Evolutionary conservation across 2,888 invertebrate genomes (phyloP).

Genomic region (Acanthoscelides obtectus): DNA sequence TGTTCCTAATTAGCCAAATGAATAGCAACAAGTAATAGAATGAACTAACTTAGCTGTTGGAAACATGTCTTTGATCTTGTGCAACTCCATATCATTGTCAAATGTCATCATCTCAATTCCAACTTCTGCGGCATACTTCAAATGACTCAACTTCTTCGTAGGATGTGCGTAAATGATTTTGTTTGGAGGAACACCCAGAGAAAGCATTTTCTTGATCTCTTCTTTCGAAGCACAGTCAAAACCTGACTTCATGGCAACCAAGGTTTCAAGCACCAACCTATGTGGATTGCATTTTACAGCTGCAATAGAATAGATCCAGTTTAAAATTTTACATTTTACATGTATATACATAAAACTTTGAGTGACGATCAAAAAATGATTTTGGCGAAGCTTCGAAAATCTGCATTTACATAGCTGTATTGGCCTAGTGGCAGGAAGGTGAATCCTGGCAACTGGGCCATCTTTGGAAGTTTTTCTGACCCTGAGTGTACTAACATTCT

Average conservation of each 20-base stretch:
- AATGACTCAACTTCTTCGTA: constrained; percentile 52
- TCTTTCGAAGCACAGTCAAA: constrained; percentile 61
- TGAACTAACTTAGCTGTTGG: constrained; percentile 50
- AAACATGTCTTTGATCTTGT: constrained; percentile 51
- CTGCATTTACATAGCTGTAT: too few relatives aligned
- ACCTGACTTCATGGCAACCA: constrained; percentile 54
- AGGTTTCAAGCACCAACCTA: constrained; percentile 41
- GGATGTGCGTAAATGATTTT: constrained; percentile 59
- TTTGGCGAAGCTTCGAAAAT: too few relatives aligned
- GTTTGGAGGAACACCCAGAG: constrained; percentile 47
- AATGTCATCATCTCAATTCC: constrained; percentile 54
- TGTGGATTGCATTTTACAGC: constrained; percentile 62
- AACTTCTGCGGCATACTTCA: constrained; percentile 50
- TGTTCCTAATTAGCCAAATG: too few relatives aligned
- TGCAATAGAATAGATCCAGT: constrained; percentile 25
- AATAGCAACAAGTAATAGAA: too few relatives aligned
- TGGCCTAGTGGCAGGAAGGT: too few relatives aligned
- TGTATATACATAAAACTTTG: background rate
- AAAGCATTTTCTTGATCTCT: constrained; percentile 53
- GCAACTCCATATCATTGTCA: constrained; percentile 54
- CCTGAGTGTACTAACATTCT: too few relatives aligned
- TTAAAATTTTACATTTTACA: too few relatives aligned
- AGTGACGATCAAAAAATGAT: background rate
- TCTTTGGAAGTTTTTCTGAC: too few relatives aligned
- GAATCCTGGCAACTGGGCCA: too few relatives aligned